Percentiles rank a stretch among this genome's conserved stretches.
Conservation (phyloP, 2,797 vertebrate genomes). For the Mormyrops boulengeri region DNA sequence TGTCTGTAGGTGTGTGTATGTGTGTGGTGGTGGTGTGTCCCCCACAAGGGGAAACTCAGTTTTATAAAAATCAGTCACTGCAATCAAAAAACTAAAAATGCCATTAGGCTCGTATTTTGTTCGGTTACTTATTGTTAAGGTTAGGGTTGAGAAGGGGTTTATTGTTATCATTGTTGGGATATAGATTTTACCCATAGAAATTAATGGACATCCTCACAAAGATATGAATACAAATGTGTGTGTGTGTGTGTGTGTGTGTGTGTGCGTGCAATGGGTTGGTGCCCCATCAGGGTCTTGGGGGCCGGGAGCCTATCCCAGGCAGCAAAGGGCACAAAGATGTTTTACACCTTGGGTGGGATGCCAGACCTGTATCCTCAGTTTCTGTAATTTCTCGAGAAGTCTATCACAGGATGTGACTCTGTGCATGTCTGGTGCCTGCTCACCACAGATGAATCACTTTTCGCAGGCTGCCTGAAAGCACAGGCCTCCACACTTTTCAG, state of each 20-base stretch:
- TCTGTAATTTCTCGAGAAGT: background rate
- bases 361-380: background rate
- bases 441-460: background rate
- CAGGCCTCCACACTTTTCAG: constrained; percentile 32
- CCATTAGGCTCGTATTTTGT: background rate
- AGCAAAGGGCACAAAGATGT: background rate
- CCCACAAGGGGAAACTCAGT: background rate
- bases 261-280: background rate
- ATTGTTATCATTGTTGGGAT: background rate
- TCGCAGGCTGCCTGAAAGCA: constrained; percentile 40
- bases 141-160: background rate
- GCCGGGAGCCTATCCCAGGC: background rate
- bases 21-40: background rate
- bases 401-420: background rate
- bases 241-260: background rate
- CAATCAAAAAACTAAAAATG: background rate
- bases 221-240: too few species aligned
- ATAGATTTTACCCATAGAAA: background rate
- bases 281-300: background rate
- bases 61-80: background rate
- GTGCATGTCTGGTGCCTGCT: background rate
- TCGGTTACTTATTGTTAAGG: background rate
- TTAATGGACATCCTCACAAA: background rate
- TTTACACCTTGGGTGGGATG: background rate
- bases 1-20: background rate